Evolutionary conservation across 2,888 invertebrate genomes (phyloP), one percentile per base, ranked within the genome.

Genomic region (Caenorhabditis drosophilae): DNA sequence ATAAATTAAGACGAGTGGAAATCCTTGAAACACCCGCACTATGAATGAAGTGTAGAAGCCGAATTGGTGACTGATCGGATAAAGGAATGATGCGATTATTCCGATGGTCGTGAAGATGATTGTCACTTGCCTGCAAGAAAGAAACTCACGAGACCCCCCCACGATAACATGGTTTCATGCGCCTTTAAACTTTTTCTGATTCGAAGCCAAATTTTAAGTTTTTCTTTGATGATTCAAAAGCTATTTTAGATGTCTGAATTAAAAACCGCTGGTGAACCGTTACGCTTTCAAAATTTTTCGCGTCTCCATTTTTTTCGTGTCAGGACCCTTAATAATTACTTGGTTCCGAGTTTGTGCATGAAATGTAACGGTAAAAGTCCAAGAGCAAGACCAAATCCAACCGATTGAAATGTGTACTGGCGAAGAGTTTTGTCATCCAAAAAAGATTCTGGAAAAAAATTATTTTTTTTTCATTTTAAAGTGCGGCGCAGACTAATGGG

Each of bases 11-110:
- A 57, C 71, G 11, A 64, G 61, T 6, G 71, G 71, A 7, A 52
- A 50, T 27, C 71, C 71, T 61, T 71, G 61, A 15, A 60, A 27
- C 4, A 64, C 42, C 23, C 71, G 38, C 16, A 45, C 45, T 40
- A 62, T 38, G 50, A 71, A 71, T 4, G 67, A 57, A 0, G 67
- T 34, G 18, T 51, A 56, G 44, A 71, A 71, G 1, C 71, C 71
- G 15, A 49, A 31, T 20, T 47, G 12, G 23, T 66, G 50, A 3
- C 57, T 51, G 7, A 48, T 49, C n/a, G 71, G 71, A 38, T 71
- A 71, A 31, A 66, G 27, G 2, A 64, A 20, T 20, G 61, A 47
- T 2, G 67, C 49, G 15, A 54, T n/a, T 44, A 54, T 52, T 18
- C 67, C 71, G n/a, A 68, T 26, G 12, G 62, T 16, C 27, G 61